Percentiles rank a stretch among this genome's conserved stretches.
Evolutionary conservation across 1,140 invertebrate genomes (phyloP).

Genomic region (Palaemon carinicauda): DNA sequence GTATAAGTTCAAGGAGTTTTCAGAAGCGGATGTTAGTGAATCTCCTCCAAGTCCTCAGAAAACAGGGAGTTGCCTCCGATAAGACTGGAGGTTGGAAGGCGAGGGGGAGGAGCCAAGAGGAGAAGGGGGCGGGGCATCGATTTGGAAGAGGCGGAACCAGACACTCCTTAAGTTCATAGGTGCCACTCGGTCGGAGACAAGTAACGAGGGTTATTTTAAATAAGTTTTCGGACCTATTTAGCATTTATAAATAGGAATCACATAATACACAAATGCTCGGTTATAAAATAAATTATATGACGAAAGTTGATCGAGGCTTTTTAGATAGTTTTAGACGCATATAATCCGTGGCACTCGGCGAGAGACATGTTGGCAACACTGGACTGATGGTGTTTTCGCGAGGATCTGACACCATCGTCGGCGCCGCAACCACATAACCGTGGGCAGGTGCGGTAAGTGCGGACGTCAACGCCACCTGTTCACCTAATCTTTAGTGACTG

Average conservation of each 20-base stretch:
- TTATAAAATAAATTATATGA: no score
- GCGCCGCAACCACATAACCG: constrained; percentile 40
- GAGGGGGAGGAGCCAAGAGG: not conserved
- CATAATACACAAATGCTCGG: no score
- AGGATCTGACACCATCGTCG: constrained; percentile 14
- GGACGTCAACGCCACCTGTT: constrained; percentile 48
- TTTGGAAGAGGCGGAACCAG: not conserved
- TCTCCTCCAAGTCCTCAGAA: not conserved
- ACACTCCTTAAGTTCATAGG: not conserved
- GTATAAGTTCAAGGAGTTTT: not conserved
- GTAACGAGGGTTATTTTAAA: no score
- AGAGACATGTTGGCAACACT: constrained; percentile 28
- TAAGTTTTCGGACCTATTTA: no score
- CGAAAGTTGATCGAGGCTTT: no score
- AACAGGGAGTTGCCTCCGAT: not conserved
- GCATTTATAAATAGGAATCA: no score
- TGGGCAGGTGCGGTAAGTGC: constrained; percentile 52
- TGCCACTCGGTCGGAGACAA: no score
- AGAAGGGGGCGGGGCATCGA: constrained; percentile 17
- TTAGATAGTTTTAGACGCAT: not conserved
- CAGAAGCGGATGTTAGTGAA: not conserved
- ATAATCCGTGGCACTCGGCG: not conserved
- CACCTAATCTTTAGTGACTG: constrained; percentile 42
- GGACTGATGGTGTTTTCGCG: constrained; percentile 3
- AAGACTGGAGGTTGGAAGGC: not conserved